These are phyloP conservation scores for Gallinago nigripennis DNA, from an alignment of 2,797 vertebrate genomes.

Conservation along the genomic window DNA sequence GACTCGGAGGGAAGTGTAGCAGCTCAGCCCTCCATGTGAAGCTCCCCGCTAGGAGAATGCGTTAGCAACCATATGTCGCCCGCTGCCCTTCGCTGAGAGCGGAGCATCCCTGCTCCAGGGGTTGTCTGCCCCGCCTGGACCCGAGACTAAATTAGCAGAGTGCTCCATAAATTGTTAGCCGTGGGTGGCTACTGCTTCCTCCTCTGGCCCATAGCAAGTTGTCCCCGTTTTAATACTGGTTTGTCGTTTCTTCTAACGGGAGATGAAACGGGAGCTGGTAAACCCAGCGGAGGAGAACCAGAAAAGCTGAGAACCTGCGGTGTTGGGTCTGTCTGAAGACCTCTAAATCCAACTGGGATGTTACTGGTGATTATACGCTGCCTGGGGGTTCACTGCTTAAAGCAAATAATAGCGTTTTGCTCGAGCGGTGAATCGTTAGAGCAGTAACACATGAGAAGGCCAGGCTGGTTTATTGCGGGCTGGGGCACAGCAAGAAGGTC, in stretches of 20 bases:
- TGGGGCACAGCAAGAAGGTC: neutral
- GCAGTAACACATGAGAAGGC: rapidly evolving
- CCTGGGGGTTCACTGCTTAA: neutral
- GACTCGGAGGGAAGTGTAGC: conserved; percentile 37
- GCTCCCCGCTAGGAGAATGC: conserved; percentile 9
- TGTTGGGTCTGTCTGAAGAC: neutral
- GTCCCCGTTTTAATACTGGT: neutral
- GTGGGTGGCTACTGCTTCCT: neutral
- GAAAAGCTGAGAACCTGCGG: neutral
- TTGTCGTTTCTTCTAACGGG: neutral
- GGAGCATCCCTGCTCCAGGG: neutral
- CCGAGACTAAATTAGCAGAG: neutral
- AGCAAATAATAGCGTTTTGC: neutral
- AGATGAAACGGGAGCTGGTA: neutral
- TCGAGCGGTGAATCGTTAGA: neutral
- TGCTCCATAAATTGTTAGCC: neutral
- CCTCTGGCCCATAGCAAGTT: neutral
- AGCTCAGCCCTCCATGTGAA: conserved; percentile 23
- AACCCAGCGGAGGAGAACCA: neutral
- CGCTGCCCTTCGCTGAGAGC: neutral
- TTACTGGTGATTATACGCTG: neutral
- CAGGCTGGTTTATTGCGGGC: neutral
- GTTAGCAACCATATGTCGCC: conserved; percentile 35
- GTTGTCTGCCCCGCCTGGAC: neutral
- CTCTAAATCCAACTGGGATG: neutral